Conservation (phyloP, 1,140 invertebrate species). For the Diplogasteroides magnus region DNA sequence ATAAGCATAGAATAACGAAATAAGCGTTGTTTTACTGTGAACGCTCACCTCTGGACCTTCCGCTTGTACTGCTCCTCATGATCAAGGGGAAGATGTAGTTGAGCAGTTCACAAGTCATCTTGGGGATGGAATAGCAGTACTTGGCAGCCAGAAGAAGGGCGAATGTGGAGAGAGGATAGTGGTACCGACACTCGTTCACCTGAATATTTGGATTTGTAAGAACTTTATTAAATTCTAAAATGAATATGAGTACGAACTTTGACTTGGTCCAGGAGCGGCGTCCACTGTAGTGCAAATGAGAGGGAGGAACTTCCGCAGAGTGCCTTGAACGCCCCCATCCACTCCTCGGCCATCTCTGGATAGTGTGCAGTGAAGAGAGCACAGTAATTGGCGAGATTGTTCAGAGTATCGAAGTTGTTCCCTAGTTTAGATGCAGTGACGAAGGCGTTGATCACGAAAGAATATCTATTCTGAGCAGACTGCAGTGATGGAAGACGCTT, state of each 20-base stretch:
- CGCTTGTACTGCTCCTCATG: neutral
- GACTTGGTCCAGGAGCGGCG: neutral
- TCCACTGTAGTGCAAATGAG: neutral
- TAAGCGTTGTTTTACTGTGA: neutral
- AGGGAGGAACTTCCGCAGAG: too few species aligned
- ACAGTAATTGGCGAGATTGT: conserved; percentile 23
- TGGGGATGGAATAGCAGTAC: conserved; percentile 12
- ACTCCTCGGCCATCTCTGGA: conserved; percentile 18
- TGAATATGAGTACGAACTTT: neutral
- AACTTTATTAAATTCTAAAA: neutral
- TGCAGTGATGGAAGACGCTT: conserved; percentile 4
- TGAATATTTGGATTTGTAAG: neutral
- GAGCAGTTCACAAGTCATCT: neutral
- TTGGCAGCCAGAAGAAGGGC: conserved; percentile 18
- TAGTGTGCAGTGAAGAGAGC: conserved; percentile 16
- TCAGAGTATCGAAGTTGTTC: conserved; percentile 16
- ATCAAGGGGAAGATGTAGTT: conserved; percentile 7
- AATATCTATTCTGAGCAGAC: conserved; percentile 6
- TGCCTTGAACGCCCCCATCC: conserved; percentile 16
- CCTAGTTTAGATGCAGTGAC: conserved; percentile 5
- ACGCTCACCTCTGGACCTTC: neutral
- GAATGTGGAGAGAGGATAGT: conserved; percentile 21
- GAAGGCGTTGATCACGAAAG: conserved; percentile 20
- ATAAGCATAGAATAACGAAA: neutral
- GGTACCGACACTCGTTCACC: conserved; percentile 16